These are phyloP conservation scores for Phyllostomus hastatus DNA, from an alignment of 2,113 vertebrate species.

Conservation along the genomic window DNA sequence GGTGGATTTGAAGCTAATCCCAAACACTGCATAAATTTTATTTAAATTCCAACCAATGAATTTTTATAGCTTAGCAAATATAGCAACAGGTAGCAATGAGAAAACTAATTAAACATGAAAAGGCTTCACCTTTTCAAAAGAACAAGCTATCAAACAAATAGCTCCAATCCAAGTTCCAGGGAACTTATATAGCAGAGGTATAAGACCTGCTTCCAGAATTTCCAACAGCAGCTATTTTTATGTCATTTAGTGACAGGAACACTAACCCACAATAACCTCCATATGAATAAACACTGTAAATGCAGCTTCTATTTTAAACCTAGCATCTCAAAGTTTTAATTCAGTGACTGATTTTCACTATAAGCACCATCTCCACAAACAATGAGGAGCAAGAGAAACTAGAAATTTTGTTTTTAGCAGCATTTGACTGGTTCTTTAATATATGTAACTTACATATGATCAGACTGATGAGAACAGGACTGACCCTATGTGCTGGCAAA, in stretches of 20 bases:
- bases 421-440: background rate
- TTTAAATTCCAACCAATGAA: constrained; percentile 8
- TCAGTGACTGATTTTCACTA: constrained; percentile 10
- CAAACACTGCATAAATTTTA: constrained; percentile 30
- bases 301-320: constrained; percentile 62
- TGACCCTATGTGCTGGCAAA: background rate
- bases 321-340: constrained; percentile 32
- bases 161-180: background rate
- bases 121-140: background rate
- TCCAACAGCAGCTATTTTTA: constrained; percentile 33
- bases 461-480: background rate
- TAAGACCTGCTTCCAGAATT: constrained; percentile 18
- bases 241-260: constrained; percentile 43
- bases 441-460: background rate
- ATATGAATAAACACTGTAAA: constrained; percentile 60
- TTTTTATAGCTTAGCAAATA: constrained; percentile 41
- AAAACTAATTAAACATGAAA: background rate
- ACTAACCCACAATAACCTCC: constrained; percentile 55
- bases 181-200: background rate
- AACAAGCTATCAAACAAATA: constrained; percentile 20
- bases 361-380: constrained; percentile 30
- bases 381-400: background rate
- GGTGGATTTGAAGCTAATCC: background rate
- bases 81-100: background rate
- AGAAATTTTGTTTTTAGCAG: background rate